These are phyloP conservation scores for Dolichomitus sp. DNA, from an alignment of 2,888 invertebrate genomes.

Conservation along the genomic window DNA sequence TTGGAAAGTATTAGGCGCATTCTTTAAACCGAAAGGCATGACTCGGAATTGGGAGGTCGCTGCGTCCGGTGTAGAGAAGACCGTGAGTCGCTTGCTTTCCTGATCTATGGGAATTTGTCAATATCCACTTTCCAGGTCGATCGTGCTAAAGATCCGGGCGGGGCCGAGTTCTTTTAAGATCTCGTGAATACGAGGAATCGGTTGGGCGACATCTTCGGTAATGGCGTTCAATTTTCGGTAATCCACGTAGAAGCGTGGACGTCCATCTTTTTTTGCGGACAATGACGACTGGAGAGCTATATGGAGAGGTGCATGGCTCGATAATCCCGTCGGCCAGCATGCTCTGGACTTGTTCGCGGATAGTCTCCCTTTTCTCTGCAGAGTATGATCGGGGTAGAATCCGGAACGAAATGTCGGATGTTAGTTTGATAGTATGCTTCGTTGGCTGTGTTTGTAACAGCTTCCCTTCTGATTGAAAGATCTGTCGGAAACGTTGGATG, in stretches of 20 bases:
- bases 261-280: slow-evolving; percentile 58
- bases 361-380: neutral
- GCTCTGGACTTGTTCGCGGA: slow-evolving; percentile 52
- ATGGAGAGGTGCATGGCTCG: slow-evolving; percentile 57
- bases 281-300: slow-evolving; percentile 68
- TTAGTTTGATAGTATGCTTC: neutral
- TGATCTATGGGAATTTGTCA: slow-evolving; percentile 76
- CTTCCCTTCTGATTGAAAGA: neutral
- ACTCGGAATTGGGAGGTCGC: slow-evolving; percentile 74
- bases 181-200: neutral
- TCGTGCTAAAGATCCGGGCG: no score
- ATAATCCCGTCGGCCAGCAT: slow-evolving; percentile 68
- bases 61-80: slow-evolving; percentile 74
- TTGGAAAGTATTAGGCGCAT: slow-evolving; percentile 75
- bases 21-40: slow-evolving; percentile 76
- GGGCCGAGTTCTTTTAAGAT: neutral
- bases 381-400: neutral
- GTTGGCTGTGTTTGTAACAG: neutral
- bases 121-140: slow-evolving; percentile 69
- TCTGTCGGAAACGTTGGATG: no score
- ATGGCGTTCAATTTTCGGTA: slow-evolving; percentile 32
- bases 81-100: slow-evolving; percentile 68
- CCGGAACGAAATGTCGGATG: neutral
- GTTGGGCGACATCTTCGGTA: neutral
- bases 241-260: slow-evolving; percentile 66